Conservation (phyloP, 1,140 invertebrate genomes). For the Hestina assimilis region DNA sequence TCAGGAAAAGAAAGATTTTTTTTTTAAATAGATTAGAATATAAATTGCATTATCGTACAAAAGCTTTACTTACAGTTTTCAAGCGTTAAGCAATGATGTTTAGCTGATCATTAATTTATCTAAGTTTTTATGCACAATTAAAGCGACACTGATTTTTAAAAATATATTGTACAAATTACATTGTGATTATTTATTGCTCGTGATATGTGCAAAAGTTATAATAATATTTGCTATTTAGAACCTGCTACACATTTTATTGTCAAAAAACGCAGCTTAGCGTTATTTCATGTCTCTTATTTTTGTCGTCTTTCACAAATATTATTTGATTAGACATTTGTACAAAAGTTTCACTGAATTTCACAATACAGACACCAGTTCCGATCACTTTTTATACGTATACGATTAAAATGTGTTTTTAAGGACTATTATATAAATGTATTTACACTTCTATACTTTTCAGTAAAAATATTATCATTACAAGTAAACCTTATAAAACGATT, state of each 20-base stretch:
- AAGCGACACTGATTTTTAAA: slow-evolving; percentile 59
- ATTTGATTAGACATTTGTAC: too few species aligned
- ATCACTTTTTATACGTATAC: too few species aligned
- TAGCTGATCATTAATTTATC: slow-evolving; percentile 27
- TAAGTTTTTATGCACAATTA: slow-evolving; percentile 40
- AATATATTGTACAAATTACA: slow-evolving; percentile 67
- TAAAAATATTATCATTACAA: background rate
- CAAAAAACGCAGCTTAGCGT: background rate
- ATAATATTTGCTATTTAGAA: slow-evolving; percentile 63
- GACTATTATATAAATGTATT: background rate
- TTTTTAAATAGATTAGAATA: too few species aligned
- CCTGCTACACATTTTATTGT: slow-evolving; percentile 53
- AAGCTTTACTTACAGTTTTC: slow-evolving; percentile 37
- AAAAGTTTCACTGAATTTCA: too few species aligned
- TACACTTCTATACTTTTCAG: background rate
- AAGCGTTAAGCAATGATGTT: slow-evolving; percentile 53
- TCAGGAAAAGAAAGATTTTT: too few species aligned
- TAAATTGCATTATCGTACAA: too few species aligned
- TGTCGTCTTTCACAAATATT: too few species aligned
- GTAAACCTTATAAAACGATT: background rate
- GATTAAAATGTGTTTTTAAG: too few species aligned
- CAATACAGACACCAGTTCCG: too few species aligned
- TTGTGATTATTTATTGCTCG: slow-evolving; percentile 68
- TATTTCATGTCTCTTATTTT: too few species aligned
- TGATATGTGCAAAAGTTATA: slow-evolving; percentile 63